Conservation (phyloP, 2,797 vertebrate species). For the Hippopotamyrus pictus region DNA sequence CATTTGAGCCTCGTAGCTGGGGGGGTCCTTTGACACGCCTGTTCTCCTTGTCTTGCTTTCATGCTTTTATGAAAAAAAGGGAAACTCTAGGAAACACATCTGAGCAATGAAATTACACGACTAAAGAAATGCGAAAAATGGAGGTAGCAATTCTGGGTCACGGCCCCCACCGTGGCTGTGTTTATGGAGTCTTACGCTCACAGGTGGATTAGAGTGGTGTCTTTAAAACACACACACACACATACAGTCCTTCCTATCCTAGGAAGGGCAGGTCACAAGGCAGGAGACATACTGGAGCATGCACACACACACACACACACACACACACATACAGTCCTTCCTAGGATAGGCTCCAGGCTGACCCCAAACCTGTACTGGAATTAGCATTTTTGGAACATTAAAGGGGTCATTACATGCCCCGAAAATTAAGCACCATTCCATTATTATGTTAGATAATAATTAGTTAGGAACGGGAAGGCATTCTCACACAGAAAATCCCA, state of each 20-base stretch:
- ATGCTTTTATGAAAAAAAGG: not conserved
- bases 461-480: not conserved
- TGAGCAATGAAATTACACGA: not conserved
- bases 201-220: not conserved
- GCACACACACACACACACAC: no score
- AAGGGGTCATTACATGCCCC: not conserved
- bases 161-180: not conserved
- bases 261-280: no score
- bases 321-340: no score
- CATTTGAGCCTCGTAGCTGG: not conserved
- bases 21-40: not conserved
- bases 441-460: not conserved
- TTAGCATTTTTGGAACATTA: not conserved
- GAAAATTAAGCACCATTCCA: not conserved
- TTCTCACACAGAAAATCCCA: not conserved
- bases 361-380: slow-evolving; percentile 2
- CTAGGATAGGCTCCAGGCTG: not conserved
- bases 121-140: not conserved
- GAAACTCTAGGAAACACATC: not conserved
- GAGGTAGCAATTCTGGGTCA: not conserved
- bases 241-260: no score
- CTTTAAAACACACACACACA: not conserved
- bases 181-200: not conserved
- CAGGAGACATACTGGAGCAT: no score
- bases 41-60: not conserved